These are phyloP conservation scores for Amblyopsis rosae DNA, from an alignment of 2,113 vertebrate genomes.

Conservation along the genomic window DNA sequence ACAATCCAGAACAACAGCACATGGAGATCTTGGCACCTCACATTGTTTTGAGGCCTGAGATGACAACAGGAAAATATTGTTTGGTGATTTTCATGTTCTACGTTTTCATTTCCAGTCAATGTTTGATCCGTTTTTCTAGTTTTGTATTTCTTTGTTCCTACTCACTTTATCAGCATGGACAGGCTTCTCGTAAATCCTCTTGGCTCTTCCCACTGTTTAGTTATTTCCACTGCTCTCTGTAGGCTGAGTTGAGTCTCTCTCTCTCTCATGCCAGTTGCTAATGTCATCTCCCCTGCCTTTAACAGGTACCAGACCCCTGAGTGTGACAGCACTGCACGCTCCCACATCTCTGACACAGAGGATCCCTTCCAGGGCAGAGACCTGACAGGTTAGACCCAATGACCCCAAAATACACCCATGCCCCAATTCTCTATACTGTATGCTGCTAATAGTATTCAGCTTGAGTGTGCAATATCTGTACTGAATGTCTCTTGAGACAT, in stretches of 20 bases:
- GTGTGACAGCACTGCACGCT: constrained; percentile 87
- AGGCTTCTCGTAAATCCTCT: background rate
- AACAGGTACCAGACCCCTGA: constrained; percentile 91
- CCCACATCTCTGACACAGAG: constrained; percentile 80
- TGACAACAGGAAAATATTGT: constrained; percentile 26
- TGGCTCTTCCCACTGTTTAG: constrained; percentile 1
- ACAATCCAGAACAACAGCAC: too few species aligned
- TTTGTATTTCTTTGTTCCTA: background rate
- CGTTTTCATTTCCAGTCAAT: constrained; percentile 4
- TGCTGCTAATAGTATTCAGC: too few species aligned
- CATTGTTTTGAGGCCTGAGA: constrained; percentile 18
- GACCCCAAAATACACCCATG: background rate
- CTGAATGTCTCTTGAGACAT: too few species aligned
- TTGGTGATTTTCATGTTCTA: constrained; percentile 9
- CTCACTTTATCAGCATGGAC: constrained; percentile 8
- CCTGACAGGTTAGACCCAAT: constrained; percentile 83
- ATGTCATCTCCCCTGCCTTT: constrained; percentile 28
- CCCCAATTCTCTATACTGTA: too few species aligned
- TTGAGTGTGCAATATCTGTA: too few species aligned
- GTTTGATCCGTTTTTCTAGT: background rate
- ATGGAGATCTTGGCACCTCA: constrained; percentile 10
- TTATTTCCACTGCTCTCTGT: background rate
- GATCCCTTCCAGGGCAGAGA: constrained; percentile 93
- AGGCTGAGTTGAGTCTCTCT: background rate
- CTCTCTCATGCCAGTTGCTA: background rate